Evolutionary conservation across 2,888 invertebrate species (phyloP).

Genomic region (Clunio marinus): DNA sequence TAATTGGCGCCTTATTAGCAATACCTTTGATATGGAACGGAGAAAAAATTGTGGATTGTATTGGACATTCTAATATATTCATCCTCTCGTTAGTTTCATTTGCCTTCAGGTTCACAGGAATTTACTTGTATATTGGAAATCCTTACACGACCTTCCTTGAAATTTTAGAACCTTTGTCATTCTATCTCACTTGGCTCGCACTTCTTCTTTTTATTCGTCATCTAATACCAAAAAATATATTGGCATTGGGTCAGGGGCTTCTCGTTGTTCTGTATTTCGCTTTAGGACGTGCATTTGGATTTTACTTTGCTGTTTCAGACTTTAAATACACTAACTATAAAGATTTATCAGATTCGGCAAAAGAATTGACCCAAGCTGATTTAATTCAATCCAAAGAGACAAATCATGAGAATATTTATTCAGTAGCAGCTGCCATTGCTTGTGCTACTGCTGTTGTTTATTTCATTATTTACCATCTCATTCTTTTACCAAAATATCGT

Average conservation of each 20-base stretch:
- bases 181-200: constrained; percentile 75
- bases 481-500: constrained; percentile 60
- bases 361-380: background rate
- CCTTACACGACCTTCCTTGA: constrained; percentile 67
- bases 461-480: constrained; percentile 67
- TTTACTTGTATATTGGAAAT: constrained; percentile 58
- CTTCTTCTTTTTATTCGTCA: constrained; percentile 77
- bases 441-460: constrained; percentile 64
- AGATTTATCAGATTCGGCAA: background rate
- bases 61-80: constrained; percentile 75
- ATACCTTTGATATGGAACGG: constrained; percentile 70
- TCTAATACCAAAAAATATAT: constrained; percentile 70
- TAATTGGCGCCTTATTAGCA: constrained; percentile 65
- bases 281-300: constrained; percentile 52
- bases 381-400: constrained; percentile 25
- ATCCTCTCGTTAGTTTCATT: constrained; percentile 78
- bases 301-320: constrained; percentile 19
- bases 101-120: constrained; percentile 66
- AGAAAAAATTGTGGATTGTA: constrained; percentile 77
- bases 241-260: constrained; percentile 72
- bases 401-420: constrained; percentile 52
- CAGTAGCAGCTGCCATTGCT: constrained; percentile 63
- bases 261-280: constrained; percentile 77
- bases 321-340: background rate
- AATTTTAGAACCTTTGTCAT: constrained; percentile 68